A percentile compares a stretch with the other conserved stretches of the same genome.
phyloP scores from a whole-genome alignment of 2,113 vertebrate genomes.

The Hiodon alosoides region DNA sequence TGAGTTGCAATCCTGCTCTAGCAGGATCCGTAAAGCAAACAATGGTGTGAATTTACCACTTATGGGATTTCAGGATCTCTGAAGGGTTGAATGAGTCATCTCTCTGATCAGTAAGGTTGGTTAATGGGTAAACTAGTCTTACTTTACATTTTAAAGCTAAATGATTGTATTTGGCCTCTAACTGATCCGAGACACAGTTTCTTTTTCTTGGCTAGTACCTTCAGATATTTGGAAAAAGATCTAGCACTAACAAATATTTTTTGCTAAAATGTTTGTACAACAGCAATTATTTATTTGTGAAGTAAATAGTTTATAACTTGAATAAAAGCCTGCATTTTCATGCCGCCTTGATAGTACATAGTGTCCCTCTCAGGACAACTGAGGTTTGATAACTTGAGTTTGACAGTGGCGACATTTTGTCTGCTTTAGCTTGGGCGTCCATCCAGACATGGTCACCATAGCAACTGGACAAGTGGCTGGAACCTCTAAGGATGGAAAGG shows the following conservation, averaged over 20 bases:
- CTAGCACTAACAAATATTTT: not conserved
- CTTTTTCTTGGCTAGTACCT: not conserved
- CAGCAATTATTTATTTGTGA: not conserved
- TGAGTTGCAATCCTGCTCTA: not conserved
- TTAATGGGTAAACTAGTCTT: too few relatives aligned
- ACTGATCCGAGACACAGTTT: not conserved
- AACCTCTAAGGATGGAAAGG: conserved; percentile 87
- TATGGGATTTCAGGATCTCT: not conserved
- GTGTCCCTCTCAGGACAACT: not conserved
- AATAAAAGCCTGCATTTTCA: too few relatives aligned
- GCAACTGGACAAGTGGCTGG: conserved; percentile 87
- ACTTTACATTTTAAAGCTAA: too few relatives aligned
- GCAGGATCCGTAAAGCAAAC: not conserved
- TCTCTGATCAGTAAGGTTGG: too few relatives aligned
- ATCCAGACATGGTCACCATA: conserved; percentile 89
- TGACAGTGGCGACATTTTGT: conserved; percentile 7
- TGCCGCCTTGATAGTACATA: too few relatives aligned
- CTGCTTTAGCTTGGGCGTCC: conserved; percentile 71
- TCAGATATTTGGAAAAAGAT: not conserved
- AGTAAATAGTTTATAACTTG: too few relatives aligned
- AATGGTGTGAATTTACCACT: not conserved
- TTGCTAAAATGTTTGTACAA: not conserved
- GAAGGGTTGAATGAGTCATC: too few relatives aligned
- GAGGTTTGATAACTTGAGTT: not conserved
- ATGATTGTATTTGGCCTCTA: too few relatives aligned